These are phyloP conservation scores for Loxodonta africana DNA, from an alignment of 2,113 vertebrate species.

Conservation along the genomic window DNA sequence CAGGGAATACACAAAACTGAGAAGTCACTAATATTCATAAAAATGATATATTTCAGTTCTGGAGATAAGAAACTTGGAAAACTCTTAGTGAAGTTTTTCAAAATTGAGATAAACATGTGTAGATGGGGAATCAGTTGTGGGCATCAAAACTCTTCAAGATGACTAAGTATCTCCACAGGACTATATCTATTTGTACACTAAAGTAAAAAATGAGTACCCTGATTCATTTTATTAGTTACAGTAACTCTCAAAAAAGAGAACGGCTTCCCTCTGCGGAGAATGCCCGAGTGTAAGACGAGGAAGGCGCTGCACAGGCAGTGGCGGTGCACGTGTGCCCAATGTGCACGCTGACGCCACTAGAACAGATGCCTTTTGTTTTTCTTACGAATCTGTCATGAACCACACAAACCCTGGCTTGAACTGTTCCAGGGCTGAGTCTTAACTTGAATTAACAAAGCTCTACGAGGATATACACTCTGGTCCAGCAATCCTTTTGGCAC, in stretches of 20 bases:
- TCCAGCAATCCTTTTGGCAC: background rate
- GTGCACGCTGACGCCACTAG: conserved; percentile 81
- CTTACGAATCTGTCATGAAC: conserved; percentile 91
- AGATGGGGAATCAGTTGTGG: background rate
- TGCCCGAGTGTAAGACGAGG: background rate
- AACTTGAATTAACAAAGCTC: background rate
- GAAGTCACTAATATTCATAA: background rate
- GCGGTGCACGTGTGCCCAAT: conserved; percentile 85
- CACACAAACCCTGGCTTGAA: conserved; percentile 91
- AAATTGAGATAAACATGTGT: background rate
- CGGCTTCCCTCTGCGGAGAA: rapidly evolving
- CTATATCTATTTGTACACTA: background rate
- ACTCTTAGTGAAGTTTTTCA: background rate
- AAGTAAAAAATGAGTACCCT: background rate
- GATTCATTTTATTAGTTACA: background rate
- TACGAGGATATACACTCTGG: background rate
- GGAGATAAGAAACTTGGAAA: background rate
- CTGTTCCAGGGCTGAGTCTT: conserved; percentile 83
- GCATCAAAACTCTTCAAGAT: background rate
- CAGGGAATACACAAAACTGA: background rate
- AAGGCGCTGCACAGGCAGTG: conserved; percentile 73
- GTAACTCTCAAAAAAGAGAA: background rate
- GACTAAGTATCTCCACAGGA: background rate
- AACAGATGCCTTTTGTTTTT: conserved; percentile 93
- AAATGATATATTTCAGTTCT: background rate